Conservation (phyloP, 2,113 vertebrate species). For the Epinephelus fuscoguttatus region DNA sequence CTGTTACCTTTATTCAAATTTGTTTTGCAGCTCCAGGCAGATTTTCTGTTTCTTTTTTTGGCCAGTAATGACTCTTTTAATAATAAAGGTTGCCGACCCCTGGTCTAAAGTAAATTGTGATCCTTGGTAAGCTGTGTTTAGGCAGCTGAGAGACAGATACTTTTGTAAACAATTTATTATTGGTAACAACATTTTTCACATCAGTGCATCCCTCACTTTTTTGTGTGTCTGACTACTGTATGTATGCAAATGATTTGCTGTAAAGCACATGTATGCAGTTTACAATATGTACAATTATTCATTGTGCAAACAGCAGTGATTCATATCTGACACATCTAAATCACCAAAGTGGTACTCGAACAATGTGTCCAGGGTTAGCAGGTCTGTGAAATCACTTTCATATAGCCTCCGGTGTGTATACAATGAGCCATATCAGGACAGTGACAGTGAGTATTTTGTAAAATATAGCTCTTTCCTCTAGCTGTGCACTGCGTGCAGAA, state of each 20-base stretch:
- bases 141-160: too few relatives aligned
- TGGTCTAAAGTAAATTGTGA: too few relatives aligned
- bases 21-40: too few relatives aligned
- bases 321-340: background rate
- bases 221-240: background rate
- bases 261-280: too few relatives aligned
- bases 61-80: too few relatives aligned
- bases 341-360: background rate
- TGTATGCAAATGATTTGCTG: background rate
- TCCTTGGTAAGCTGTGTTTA: too few relatives aligned
- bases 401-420: constrained; percentile 11
- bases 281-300: background rate
- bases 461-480: constrained; percentile 31
- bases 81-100: too few relatives aligned
- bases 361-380: background rate
- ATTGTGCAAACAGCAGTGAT: background rate
- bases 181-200: background rate
- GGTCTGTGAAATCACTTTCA: constrained; percentile 34
- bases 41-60: too few relatives aligned
- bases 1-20: too few relatives aligned
- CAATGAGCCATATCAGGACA: constrained; percentile 14
- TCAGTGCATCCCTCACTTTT: background rate
- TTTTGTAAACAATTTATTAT: too few relatives aligned
- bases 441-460: constrained; percentile 26
- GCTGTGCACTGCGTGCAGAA: constrained; percentile 18